Evolutionary conservation across 2,113 vertebrate genomes (phyloP).

Genomic region (Anseranas semipalmata): DNA sequence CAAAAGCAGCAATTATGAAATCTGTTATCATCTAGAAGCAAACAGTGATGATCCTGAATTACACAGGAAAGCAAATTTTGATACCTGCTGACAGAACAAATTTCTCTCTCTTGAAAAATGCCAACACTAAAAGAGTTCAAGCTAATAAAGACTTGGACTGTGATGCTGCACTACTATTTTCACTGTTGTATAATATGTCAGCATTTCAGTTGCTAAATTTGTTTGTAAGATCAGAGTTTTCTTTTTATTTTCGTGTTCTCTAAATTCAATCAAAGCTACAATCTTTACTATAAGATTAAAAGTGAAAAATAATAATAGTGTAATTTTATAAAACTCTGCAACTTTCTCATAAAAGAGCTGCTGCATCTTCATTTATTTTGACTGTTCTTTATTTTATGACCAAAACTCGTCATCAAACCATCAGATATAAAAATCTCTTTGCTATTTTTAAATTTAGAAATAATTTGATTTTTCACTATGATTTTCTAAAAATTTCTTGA

Average conservation of each 20-base stretch:
- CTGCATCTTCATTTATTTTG: not conserved
- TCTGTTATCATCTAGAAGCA: not conserved
- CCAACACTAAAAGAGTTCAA: not conserved
- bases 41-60: not conserved
- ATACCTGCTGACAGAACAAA: not conserved
- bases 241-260: not conserved
- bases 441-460: not conserved
- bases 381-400: not conserved
- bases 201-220: not conserved
- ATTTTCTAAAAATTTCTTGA: not conserved
- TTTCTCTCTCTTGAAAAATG: not conserved
- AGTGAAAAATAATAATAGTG: not conserved
- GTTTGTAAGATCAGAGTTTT: not conserved
- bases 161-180: not conserved
- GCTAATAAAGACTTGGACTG: not conserved
- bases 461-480: not conserved
- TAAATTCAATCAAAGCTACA: not conserved
- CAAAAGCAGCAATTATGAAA: not conserved
- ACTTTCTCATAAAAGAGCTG: not conserved
- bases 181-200: not conserved
- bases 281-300: not conserved
- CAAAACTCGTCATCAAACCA: not conserved
- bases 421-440: not conserved
- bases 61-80: not conserved
- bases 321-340: not conserved